Base-by-base conservation (phyloP, 2,113 vertebrate species). In the Danionella cerebrum region DNA sequence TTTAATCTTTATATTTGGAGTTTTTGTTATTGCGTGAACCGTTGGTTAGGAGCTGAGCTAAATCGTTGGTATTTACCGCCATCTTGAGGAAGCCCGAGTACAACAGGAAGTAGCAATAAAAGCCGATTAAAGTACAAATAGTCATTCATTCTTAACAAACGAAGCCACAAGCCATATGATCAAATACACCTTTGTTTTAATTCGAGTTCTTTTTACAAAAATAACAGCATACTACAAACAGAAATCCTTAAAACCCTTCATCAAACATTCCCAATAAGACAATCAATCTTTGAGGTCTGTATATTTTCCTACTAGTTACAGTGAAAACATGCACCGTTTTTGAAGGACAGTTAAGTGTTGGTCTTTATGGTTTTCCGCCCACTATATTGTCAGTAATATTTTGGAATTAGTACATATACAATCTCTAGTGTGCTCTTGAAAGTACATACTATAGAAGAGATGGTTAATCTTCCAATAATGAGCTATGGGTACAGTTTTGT, bases 151-250 rank as follows among this genome's bases (percentile, higher is more conserved):
- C 12, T 3, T 6, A 19, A 53, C 29, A 53, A 16, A n/a, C 29
- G 12, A 33, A 27, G 29, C 9, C 25, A 6, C 54, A 24, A 14
- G 14, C 25, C 1, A 3, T 41, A 7, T 16, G 16, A 39, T 41
- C 21, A 59, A 44, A 59, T 11, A 19, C 2, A 16, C 22, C 2
- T 3, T 29, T 0, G 19, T 44, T 60, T 31, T 18, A 60, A 60
- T 31, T n/a, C n/a, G 2, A 29, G 31, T 13, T 60, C 58, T 44
- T 60, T 12, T n/a, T 60, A 31, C 58, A 45, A 45, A 60, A 60
- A 11, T 6, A 45, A 27, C 2, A 44, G 24, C 25, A 31, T 31
- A 60, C 38, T 58, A 57, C 38, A 27, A 29, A n/a, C 24, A 29
- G 24, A 12, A n/a, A n/a, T n/a, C n/a, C n/a, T n/a, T n/a, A n/a